phyloP scores from a whole-genome alignment of 1,140 invertebrate genomes.

The Drosophila virilis region DNA sequence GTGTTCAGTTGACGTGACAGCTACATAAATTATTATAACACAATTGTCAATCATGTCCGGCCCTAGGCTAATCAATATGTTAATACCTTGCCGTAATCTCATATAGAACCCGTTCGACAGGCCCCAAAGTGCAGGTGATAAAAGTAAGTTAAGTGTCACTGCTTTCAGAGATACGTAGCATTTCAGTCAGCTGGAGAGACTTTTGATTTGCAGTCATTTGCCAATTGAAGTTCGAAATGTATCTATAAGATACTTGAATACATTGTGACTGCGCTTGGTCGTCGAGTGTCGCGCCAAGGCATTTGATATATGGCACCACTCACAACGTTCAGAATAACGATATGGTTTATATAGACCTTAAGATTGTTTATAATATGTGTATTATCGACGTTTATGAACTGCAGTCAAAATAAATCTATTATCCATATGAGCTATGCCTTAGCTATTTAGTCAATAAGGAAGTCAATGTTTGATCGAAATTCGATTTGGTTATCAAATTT shows the following conservation, averaged over 20 bases:
- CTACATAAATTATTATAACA: conserved; percentile 77
- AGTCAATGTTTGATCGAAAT: neutral
- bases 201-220: conserved; percentile 16
- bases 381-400: conserved; percentile 32
- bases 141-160: conserved; percentile 28
- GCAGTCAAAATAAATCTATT: conserved; percentile 37
- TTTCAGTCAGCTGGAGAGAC: conserved; percentile 2
- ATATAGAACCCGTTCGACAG: conserved; percentile 36
- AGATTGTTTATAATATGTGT: conserved; percentile 11
- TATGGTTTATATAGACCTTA: neutral
- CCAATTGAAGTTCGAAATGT: conserved; percentile 29
- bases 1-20: conserved; percentile 49
- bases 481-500: neutral
- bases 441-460: neutral
- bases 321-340: neutral
- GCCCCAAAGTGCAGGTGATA: conserved; percentile 44
- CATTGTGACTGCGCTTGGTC: conserved; percentile 22
- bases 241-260: conserved; percentile 31
- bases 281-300: conserved; percentile 21
- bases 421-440: neutral
- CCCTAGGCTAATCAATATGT: conserved; percentile 79
- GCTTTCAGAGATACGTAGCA: neutral
- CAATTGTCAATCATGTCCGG: conserved; percentile 77
- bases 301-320: conserved; percentile 25
- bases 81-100: conserved; percentile 42